These are phyloP conservation scores for Teleiodes luculella DNA, from an alignment of 2,888 invertebrate species.

Conservation along the genomic window DNA sequence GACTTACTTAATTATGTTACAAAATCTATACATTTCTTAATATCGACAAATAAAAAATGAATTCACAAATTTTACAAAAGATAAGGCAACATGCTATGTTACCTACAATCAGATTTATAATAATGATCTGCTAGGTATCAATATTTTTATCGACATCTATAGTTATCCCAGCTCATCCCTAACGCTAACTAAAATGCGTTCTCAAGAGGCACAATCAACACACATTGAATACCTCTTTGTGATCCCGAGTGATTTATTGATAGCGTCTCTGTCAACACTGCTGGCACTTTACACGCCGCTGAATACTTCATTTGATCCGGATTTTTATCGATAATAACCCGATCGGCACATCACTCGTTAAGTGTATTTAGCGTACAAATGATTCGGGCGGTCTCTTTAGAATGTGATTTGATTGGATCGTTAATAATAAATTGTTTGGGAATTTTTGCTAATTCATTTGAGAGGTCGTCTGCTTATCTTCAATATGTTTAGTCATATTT, in stretches of 20 bases:
- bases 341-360: conserved; percentile 73
- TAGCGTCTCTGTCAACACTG: conserved; percentile 77
- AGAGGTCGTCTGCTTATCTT: conserved; percentile 23
- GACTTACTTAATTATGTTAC: too few relatives aligned
- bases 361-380: conserved; percentile 73
- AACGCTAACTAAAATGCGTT: conserved; percentile 63
- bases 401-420: conserved; percentile 32
- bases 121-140: too few relatives aligned
- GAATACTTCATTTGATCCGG: conserved; percentile 79
- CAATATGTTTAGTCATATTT: not conserved
- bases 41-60: too few relatives aligned
- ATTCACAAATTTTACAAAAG: too few relatives aligned
- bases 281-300: conserved; percentile 61
- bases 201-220: conserved; percentile 76
- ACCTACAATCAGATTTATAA: too few relatives aligned
- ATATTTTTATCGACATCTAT: conserved; percentile 35
- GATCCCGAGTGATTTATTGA: conserved; percentile 75
- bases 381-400: conserved; percentile 45
- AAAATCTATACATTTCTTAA: too few relatives aligned
- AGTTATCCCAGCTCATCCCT: conserved; percentile 39
- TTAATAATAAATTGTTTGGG: conserved; percentile 26
- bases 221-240: conserved; percentile 76
- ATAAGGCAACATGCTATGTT: too few relatives aligned
- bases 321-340: conserved; percentile 75
- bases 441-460: conserved; percentile 15